Evolutionary conservation across 2,888 invertebrate genomes (phyloP).

Genomic region (Pasiphila rectangulata): DNA sequence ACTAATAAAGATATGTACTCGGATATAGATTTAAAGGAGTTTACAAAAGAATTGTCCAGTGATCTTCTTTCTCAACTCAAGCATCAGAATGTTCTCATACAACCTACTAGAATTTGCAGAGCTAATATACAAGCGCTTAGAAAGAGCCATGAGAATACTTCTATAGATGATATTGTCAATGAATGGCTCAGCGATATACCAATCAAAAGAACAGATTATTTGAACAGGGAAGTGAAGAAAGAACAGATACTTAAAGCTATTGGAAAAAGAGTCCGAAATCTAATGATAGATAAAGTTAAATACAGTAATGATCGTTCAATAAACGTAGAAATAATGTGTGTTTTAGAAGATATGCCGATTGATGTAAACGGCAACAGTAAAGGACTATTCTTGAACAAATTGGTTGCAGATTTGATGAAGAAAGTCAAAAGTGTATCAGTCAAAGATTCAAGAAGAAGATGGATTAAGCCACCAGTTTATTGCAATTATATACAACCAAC

Average conservation of each 20-base stretch:
- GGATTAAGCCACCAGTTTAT: slow-evolving; percentile 3
- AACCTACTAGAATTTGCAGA: slow-evolving; percentile 21
- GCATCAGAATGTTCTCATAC: slow-evolving; percentile 18
- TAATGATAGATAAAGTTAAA: slow-evolving; percentile 33
- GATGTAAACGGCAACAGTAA: slow-evolving; percentile 35
- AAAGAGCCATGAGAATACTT: slow-evolving; percentile 10
- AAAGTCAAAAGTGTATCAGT: slow-evolving; percentile 24
- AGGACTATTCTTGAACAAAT: slow-evolving; percentile 36
- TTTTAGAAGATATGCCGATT: slow-evolving; percentile 44
- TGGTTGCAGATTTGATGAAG: slow-evolving; percentile 43
- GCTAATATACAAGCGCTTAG: slow-evolving; percentile 26
- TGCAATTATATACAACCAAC: slow-evolving; percentile 34
- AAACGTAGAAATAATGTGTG: slow-evolving; percentile 38
- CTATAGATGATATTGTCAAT: slow-evolving; percentile 38
- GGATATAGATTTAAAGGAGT: slow-evolving; percentile 21
- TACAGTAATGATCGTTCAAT: slow-evolving; percentile 30
- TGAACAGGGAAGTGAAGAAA: slow-evolving; percentile 33
- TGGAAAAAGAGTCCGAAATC: slow-evolving; percentile 35
- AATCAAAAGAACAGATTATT: slow-evolving; percentile 34
- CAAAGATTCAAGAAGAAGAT: slow-evolving; percentile 8
- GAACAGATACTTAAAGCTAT: slow-evolving; percentile 33
- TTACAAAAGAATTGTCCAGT: slow-evolving; percentile 23
- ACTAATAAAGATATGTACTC: slow-evolving; percentile 24
- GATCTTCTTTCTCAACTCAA: slow-evolving; percentile 27
- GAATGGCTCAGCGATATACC: slow-evolving; percentile 46